phyloP scores from a whole-genome alignment of 2,888 invertebrate species.

The Perizoma affinitatum region DNA sequence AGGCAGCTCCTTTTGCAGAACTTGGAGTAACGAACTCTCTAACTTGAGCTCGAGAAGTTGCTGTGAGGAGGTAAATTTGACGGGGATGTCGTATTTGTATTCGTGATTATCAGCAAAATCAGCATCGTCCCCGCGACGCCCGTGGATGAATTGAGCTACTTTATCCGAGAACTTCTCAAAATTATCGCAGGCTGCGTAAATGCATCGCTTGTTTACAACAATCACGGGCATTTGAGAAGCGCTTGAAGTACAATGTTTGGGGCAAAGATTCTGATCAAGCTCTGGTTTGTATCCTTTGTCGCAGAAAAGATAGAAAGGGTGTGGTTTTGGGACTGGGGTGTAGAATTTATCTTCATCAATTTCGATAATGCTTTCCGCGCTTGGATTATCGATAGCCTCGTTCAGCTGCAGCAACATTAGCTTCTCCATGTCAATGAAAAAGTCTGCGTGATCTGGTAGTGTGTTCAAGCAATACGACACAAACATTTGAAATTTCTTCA shows the following conservation, averaged over 20 bases:
- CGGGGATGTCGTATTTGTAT: slow-evolving; percentile 58
- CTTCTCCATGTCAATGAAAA: slow-evolving; percentile 74
- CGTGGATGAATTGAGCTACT: slow-evolving; percentile 59
- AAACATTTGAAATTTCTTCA: slow-evolving; percentile 71
- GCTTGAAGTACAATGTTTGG: slow-evolving; percentile 62
- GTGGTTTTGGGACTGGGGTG: slow-evolving; percentile 57
- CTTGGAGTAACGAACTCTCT: slow-evolving; percentile 69
- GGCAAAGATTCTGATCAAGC: slow-evolving; percentile 60
- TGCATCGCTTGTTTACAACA: slow-evolving; percentile 65
- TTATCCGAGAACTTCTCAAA: slow-evolving; percentile 62
- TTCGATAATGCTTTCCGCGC: slow-evolving; percentile 60
- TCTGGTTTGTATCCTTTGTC: slow-evolving; percentile 60
- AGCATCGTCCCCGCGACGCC: slow-evolving; percentile 51
- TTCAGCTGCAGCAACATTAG: slow-evolving; percentile 70
- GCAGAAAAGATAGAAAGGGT: slow-evolving; percentile 69
- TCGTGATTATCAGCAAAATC: slow-evolving; percentile 59
- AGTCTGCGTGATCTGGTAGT: slow-evolving; percentile 71
- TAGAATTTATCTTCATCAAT: slow-evolving; percentile 48
- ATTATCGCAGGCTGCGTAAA: slow-evolving; percentile 73
- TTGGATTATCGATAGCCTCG: slow-evolving; percentile 59
- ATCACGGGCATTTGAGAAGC: slow-evolving; percentile 67
- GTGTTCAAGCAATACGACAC: slow-evolving; percentile 64
- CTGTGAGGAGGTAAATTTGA: slow-evolving; percentile 54
- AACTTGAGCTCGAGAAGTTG: slow-evolving; percentile 57
- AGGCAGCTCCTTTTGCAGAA: slow-evolving; percentile 63